These are phyloP conservation scores for Potamilus streckersoni DNA, from an alignment of 1,140 invertebrate genomes.

Conservation along the genomic window DNA sequence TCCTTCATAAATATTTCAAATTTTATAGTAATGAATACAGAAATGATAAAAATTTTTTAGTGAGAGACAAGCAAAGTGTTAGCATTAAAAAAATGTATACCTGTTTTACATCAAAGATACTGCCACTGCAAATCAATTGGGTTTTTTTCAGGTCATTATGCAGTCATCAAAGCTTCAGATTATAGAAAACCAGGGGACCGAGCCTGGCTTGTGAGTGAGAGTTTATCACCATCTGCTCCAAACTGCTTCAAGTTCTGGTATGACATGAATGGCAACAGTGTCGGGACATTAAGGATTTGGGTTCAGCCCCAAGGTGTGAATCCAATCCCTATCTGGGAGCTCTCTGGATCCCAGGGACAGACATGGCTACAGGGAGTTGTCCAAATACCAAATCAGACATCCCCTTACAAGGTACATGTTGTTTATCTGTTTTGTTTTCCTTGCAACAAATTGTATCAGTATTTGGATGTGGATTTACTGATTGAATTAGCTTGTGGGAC, in stretches of 20 bases:
- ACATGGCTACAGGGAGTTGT: constrained; percentile 41
- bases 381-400: constrained; percentile 35
- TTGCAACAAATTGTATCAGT: neutral
- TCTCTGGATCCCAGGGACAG: constrained; percentile 36
- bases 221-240: constrained; percentile 30
- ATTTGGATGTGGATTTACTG: no score
- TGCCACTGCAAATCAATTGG: neutral
- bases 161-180: constrained; percentile 48
- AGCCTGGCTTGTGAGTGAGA: constrained; percentile 46
- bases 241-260: constrained; percentile 58
- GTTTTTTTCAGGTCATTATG: constrained; percentile 51
- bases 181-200: constrained; percentile 31
- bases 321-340: constrained; percentile 50
- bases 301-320: constrained; percentile 28
- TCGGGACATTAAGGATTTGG: constrained; percentile 48
- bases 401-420: constrained; percentile 43
- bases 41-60: no score
- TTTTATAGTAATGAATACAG: no score
- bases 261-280: constrained; percentile 56
- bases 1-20: no score
- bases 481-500: no score
- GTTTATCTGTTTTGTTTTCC: neutral
- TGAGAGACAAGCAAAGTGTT: no score
- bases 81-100: no score
- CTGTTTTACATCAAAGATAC: no score